Conservation (phyloP, 2,888 invertebrate species). For the Ceramica pisi region DNA sequence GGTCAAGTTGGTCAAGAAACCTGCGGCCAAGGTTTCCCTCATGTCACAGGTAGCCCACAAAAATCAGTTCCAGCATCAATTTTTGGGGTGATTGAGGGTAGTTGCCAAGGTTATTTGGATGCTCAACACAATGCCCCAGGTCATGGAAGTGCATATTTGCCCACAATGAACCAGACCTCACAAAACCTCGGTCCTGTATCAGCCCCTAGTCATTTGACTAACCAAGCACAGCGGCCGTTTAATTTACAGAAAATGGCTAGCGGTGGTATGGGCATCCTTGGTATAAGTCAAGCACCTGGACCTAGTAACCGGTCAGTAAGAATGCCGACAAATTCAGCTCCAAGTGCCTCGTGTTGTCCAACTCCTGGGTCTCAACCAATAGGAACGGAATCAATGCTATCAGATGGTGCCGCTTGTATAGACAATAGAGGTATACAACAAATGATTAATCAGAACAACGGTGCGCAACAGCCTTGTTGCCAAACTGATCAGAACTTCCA, state of each 20-base stretch:
- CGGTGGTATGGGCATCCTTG: constrained; percentile 31
- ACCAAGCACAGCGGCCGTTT: neutral
- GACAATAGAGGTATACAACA: constrained; percentile 25
- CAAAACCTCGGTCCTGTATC: constrained; percentile 17
- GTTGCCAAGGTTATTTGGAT: neutral
- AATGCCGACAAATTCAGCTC: neutral
- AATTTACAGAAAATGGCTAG: constrained; percentile 28
- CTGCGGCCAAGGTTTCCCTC: neutral
- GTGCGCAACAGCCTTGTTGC: neutral
- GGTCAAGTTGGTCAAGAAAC: neutral
- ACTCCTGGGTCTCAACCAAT: constrained; percentile 5
- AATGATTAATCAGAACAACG: constrained; percentile 15
- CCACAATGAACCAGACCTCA: constrained; percentile 28
- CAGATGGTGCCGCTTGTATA: constrained; percentile 16
- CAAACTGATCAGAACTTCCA: neutral
- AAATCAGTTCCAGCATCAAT: constrained; percentile 6
- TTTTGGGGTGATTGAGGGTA: constrained; percentile 19
- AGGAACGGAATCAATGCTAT: neutral
- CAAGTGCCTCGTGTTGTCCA: neutral
- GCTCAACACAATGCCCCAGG: neutral
- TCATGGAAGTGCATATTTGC: neutral
- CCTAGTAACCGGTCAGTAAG: constrained; percentile 4
- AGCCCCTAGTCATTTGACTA: constrained; percentile 26
- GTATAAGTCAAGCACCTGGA: constrained; percentile 46
- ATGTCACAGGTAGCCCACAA: neutral